A percentile compares a stretch with the other conserved stretches of the same genome.
These are phyloP conservation scores for Lipophrys pholis DNA, from an alignment of 2,113 vertebrate genomes.

Conservation along the genomic window DNA sequence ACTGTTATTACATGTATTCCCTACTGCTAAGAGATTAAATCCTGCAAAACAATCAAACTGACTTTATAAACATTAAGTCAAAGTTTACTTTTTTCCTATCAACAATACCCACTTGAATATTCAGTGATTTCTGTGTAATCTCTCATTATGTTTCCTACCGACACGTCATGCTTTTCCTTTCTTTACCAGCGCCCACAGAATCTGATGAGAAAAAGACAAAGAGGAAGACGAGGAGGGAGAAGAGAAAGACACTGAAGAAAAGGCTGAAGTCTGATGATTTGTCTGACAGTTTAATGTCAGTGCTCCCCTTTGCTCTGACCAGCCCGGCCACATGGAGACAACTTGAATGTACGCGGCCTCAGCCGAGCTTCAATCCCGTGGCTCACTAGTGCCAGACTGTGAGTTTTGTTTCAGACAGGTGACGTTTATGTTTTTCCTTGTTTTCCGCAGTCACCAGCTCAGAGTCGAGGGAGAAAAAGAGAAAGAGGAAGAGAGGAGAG, in stretches of 20 bases:
- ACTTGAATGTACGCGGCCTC: conserved; percentile 57
- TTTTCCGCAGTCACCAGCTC: conserved; percentile 75
- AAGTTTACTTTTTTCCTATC: no score
- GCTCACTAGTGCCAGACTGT: no score
- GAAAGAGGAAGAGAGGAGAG: conserved; percentile 83
- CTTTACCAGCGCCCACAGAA: background rate
- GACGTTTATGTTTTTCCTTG: background rate
- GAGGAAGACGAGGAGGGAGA: conserved; percentile 64
- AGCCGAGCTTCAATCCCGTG: no score
- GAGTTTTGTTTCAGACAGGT: no score
- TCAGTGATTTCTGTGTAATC: no score
- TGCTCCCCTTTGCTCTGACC: conserved; percentile 88
- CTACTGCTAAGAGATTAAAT: no score
- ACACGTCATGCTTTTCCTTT: no score
- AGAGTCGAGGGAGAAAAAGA: conserved; percentile 61
- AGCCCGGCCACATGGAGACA: conserved; percentile 84
- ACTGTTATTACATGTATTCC: no score
- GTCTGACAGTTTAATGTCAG: conserved; percentile 74
- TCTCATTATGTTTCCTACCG: no score
- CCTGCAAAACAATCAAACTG: no score
- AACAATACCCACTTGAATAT: no score
- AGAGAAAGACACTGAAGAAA: conserved; percentile 52
- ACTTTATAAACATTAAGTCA: no score
- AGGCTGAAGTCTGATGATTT: conserved; percentile 41
- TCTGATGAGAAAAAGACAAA: conserved; percentile 61